These are phyloP conservation scores for Lichenostomus cassidix DNA, from an alignment of 2,113 vertebrate genomes.

Conservation along the genomic window DNA sequence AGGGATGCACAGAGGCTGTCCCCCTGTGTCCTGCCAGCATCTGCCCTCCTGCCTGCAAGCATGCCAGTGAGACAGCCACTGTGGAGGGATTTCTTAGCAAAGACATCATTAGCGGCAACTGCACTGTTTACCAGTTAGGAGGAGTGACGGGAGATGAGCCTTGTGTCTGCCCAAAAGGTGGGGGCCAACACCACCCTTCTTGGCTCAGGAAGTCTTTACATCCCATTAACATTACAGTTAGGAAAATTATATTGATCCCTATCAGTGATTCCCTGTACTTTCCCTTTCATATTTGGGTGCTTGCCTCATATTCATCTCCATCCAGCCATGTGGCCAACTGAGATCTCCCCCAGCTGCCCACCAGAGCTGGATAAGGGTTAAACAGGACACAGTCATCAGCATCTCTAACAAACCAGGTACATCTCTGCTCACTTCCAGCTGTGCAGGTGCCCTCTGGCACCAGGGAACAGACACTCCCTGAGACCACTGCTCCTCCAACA, in stretches of 20 bases:
- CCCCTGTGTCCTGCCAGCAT: background rate
- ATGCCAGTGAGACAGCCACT: background rate
- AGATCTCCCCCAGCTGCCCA: background rate
- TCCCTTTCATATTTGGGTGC: background rate
- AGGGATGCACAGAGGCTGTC: fast-evolving
- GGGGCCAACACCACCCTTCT: background rate
- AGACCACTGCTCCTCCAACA: background rate
- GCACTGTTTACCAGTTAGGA: background rate
- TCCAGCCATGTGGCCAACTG: background rate
- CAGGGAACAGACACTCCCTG: background rate
- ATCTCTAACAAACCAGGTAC: background rate
- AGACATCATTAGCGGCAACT: background rate
- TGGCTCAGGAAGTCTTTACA: background rate
- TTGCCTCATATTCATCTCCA: background rate
- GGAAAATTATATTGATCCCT: background rate
- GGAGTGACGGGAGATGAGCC: background rate
- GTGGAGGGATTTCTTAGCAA: background rate
- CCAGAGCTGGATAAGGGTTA: background rate
- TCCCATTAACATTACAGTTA: background rate
- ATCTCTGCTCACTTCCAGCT: background rate
- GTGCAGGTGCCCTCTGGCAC: background rate
- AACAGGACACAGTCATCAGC: background rate
- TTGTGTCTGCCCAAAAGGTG: background rate
- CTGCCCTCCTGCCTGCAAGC: background rate
- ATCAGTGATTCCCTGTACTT: background rate